Evolutionary conservation across 53 echinoderm and acorn worm species (phyloP).

Genomic region (Temnopleurus reevesii): DNA sequence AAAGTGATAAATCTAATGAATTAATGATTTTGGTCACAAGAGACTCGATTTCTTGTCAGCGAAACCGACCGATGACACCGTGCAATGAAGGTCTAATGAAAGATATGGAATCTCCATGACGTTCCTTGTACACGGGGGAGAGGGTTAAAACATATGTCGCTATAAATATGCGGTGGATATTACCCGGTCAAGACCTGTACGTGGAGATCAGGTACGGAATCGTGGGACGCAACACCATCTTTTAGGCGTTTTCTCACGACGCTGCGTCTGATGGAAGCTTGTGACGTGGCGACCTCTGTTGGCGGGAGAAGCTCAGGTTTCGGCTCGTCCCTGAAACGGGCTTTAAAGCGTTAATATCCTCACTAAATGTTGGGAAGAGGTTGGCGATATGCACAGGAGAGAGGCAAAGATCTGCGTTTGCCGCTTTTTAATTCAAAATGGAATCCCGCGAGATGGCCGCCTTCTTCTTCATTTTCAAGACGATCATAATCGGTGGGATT

Average conservation of each 20-base stretch:
- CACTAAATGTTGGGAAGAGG: slow-evolving; percentile 33
- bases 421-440: slow-evolving; percentile 47
- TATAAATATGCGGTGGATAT: not conserved
- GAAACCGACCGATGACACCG: not conserved
- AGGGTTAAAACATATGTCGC: slow-evolving; percentile 20
- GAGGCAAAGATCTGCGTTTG: slow-evolving; percentile 27
- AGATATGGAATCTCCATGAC: not conserved
- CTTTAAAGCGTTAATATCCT: slow-evolving; percentile 37
- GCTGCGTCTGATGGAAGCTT: not conserved
- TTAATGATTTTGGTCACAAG: slow-evolving; percentile 27
- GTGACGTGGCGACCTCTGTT: not conserved
- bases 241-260: slow-evolving; percentile 1
- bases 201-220: not conserved
- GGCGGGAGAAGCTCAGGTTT: slow-evolving; percentile 9
- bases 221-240: slow-evolving; percentile 42
- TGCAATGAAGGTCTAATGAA: not conserved
- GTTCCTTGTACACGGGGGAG: not conserved
- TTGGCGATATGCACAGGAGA: slow-evolving; percentile 34
- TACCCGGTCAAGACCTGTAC: slow-evolving; percentile 7
- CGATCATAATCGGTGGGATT: not conserved
- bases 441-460: not conserved
- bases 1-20: slow-evolving; percentile 38
- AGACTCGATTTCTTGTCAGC: not conserved
- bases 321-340: not conserved
- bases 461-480: not conserved